Evolutionary conservation across 2,888 invertebrate species (phyloP).

Genomic region (Cerastis leucographa): DNA sequence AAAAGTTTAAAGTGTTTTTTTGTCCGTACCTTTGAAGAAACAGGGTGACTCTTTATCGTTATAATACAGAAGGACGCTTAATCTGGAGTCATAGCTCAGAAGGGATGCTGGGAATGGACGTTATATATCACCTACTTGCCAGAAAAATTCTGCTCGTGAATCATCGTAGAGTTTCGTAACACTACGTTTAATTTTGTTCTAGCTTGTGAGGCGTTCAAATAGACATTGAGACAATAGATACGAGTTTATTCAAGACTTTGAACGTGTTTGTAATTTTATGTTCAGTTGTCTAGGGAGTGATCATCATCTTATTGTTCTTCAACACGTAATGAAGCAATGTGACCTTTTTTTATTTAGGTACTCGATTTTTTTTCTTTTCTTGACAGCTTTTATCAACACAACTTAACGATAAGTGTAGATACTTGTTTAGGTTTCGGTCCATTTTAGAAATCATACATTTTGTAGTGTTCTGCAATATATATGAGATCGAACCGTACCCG

Average conservation of each 20-base stretch:
- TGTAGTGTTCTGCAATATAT: slow-evolving; percentile 32
- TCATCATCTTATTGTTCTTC: slow-evolving; percentile 6
- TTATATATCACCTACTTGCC: slow-evolving; percentile 71
- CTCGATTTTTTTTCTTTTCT: slow-evolving; percentile 1
- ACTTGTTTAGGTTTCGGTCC: slow-evolving; percentile 9
- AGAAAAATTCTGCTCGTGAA: slow-evolving; percentile 71
- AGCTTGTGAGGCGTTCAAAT: slow-evolving; percentile 25
- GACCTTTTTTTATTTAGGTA: background rate
- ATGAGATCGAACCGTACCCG: slow-evolving; percentile 30
- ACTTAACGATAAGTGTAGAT: slow-evolving; percentile 34
- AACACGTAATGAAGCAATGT: slow-evolving; percentile 20
- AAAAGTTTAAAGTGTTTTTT: slow-evolving; percentile 80
- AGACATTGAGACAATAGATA: slow-evolving; percentile 39
- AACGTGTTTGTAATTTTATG: slow-evolving; percentile 35
- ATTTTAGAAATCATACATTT: slow-evolving; percentile 35
- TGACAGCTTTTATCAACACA: slow-evolving; percentile 1
- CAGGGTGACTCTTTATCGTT: slow-evolving; percentile 66
- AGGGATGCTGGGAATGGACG: slow-evolving; percentile 70
- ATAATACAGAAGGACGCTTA: slow-evolving; percentile 53
- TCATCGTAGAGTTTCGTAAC: slow-evolving; percentile 61
- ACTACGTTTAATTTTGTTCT: slow-evolving; percentile 34
- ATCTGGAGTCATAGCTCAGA: slow-evolving; percentile 65
- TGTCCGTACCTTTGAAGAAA: slow-evolving; percentile 69
- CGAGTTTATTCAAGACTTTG: slow-evolving; percentile 35
- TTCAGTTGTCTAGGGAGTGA: slow-evolving; percentile 14